Evolutionary conservation across 2,113 vertebrate species (phyloP).

Genomic region (Etheostoma spectabile): DNA sequence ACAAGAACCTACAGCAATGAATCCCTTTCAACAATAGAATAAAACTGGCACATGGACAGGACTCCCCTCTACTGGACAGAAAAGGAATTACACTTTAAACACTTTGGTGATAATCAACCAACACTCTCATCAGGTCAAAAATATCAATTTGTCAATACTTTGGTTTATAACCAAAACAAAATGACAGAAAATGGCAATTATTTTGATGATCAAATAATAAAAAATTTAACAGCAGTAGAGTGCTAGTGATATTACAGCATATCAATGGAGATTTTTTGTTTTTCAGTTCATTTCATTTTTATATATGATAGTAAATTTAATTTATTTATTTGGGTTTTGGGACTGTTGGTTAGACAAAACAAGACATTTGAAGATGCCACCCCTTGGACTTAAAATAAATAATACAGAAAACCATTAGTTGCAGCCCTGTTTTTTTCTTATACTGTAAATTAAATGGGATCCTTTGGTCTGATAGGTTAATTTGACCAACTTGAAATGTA

Average conservation of each 20-base stretch:
- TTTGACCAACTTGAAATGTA: not conserved
- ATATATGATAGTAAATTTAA: not conserved
- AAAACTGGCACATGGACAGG: slow-evolving; percentile 6
- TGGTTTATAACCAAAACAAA: too few relatives aligned
- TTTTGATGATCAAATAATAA: not conserved
- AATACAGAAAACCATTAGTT: not conserved
- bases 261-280: not conserved
- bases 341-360: not conserved
- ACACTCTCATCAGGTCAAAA: too few relatives aligned
- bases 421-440: not conserved
- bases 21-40: slow-evolving; percentile 13
- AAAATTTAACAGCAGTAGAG: too few relatives aligned
- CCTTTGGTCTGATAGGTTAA: not conserved
- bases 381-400: not conserved
- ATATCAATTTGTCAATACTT: too few relatives aligned
- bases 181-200: too few relatives aligned
- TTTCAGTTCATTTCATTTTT: not conserved
- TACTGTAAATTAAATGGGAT: not conserved
- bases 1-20: slow-evolving; percentile 7
- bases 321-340: not conserved
- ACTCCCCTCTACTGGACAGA: slow-evolving; percentile 56
- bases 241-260: too few relatives aligned
- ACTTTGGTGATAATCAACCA: too few relatives aligned
- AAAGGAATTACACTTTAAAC: slow-evolving; percentile 12
- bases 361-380: not conserved